These are phyloP conservation scores for Pomatorhinus ruficollis DNA, from an alignment of 2,113 vertebrate genomes.

Conservation along the genomic window DNA sequence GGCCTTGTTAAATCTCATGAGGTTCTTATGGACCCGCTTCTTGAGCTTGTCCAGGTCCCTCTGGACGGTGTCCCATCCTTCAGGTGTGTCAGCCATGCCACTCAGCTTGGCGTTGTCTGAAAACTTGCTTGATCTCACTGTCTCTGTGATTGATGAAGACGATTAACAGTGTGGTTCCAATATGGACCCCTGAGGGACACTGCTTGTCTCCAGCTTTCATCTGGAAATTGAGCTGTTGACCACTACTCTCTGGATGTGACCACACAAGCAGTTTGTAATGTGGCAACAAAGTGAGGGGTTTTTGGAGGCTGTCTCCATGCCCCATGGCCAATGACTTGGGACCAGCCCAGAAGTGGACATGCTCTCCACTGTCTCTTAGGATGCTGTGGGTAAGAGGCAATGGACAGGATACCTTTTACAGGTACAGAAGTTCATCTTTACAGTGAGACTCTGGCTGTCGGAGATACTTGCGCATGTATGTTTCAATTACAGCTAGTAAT, in stretches of 20 bases:
- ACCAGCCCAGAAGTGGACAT: not conserved
- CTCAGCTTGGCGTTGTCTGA: not conserved
- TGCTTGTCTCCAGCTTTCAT: rapidly evolving
- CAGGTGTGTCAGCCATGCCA: not conserved
- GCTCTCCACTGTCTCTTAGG: not conserved
- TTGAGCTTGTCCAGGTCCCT: not conserved
- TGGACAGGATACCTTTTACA: not conserved
- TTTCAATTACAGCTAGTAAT: not conserved
- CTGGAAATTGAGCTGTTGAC: not conserved
- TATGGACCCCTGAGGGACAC: rapidly evolving
- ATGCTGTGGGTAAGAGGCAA: rapidly evolving
- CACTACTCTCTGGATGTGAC: not conserved
- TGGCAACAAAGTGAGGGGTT: not conserved
- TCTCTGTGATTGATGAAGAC: not conserved
- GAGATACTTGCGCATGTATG: not conserved
- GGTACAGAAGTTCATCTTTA: not conserved
- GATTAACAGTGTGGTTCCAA: not conserved
- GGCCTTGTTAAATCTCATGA: not conserved
- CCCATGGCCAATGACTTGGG: rapidly evolving
- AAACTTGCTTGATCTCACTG: not conserved
- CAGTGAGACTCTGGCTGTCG: not conserved
- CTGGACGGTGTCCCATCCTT: not conserved
- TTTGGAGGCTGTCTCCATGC: not conserved
- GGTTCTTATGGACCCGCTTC: not conserved
- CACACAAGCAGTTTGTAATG: not conserved